Evolutionary conservation across 2,888 invertebrate genomes (phyloP).

Genomic region (Dione juno): DNA sequence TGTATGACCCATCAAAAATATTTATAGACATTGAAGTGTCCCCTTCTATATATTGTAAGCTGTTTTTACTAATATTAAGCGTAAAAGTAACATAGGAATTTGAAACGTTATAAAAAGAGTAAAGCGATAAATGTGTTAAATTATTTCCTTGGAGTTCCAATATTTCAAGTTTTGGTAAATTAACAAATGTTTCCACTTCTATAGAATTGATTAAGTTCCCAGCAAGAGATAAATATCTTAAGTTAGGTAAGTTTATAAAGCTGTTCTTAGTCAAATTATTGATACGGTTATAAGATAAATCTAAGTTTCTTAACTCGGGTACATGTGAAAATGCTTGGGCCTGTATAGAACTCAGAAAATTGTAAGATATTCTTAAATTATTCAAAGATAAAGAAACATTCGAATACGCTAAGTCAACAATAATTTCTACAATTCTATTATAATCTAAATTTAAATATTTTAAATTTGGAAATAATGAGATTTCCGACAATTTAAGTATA

Average conservation of each 20-base stretch:
- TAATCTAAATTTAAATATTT: slow-evolving; percentile 94
- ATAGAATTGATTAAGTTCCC: slow-evolving; percentile 91
- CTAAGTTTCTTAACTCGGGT: slow-evolving; percentile 89
- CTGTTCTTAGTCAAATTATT: slow-evolving; percentile 87
- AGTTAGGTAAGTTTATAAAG: slow-evolving; percentile 89
- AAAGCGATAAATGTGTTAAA: slow-evolving; percentile 86
- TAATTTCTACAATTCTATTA: slow-evolving; percentile 89
- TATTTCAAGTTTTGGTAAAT: slow-evolving; percentile 89
- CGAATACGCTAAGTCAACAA: slow-evolving; percentile 86
- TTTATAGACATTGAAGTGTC: slow-evolving; percentile 85
- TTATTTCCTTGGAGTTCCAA: slow-evolving; percentile 92
- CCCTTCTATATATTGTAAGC: slow-evolving; percentile 76
- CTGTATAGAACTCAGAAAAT: slow-evolving; percentile 87
- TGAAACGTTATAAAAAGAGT: slow-evolving; percentile 87
- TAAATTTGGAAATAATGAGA: slow-evolving; percentile 87
- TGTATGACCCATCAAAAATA: slow-evolving; percentile 88
- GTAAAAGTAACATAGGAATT: slow-evolving; percentile 86
- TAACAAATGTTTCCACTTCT: slow-evolving; percentile 88
- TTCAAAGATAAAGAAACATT: slow-evolving; percentile 88
- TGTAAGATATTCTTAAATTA: slow-evolving; percentile 92
- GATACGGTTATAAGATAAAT: slow-evolving; percentile 91
- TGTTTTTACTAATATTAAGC: slow-evolving; percentile 90
- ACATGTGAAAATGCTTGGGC: slow-evolving; percentile 88
- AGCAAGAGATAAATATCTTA: slow-evolving; percentile 92
- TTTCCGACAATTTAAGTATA: slow-evolving; percentile 87